Conservation (phyloP, 2,888 invertebrate genomes). For the Trichacis sp. region DNA sequence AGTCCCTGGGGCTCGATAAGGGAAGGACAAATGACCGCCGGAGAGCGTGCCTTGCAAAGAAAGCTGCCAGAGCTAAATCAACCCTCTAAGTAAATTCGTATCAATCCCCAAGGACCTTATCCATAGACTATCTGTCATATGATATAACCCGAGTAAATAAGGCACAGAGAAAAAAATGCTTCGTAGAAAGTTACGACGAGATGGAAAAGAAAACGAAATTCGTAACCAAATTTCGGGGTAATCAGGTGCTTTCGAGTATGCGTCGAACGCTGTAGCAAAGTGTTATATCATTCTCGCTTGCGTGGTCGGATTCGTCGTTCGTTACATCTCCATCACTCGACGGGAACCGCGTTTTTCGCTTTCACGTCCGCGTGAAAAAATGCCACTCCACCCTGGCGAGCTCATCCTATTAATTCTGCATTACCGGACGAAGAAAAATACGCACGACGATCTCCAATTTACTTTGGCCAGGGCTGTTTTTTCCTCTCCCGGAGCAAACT, state of each 20-base stretch:
- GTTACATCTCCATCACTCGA: constrained; percentile 30
- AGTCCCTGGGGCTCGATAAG: constrained; percentile 66
- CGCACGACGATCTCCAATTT: not conserved
- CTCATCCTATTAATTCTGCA: constrained; percentile 4
- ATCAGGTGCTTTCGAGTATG: constrained; percentile 45
- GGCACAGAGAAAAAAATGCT: constrained; percentile 28
- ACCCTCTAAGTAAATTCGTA: constrained; percentile 68
- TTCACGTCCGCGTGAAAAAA: constrained; percentile 5
- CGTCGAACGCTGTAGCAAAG: constrained; percentile 35
- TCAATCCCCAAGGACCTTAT: constrained; percentile 59
- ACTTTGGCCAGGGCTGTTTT: not conserved
- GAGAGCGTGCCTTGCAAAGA: constrained; percentile 52
- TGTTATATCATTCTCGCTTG: constrained; percentile 65
- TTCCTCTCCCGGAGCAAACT: not conserved
- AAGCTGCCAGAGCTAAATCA: constrained; percentile 61
- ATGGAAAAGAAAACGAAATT: constrained; percentile 13
- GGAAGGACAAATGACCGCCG: constrained; percentile 66
- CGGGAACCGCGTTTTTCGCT: constrained; percentile 49
- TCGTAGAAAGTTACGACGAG: constrained; percentile 15
- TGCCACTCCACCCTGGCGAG: not conserved
- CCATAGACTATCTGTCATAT: constrained; percentile 62
- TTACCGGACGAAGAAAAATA: not conserved
- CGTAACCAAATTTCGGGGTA: constrained; percentile 63
- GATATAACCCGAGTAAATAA: constrained; percentile 67
- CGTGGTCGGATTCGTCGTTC: constrained; percentile 45